Evolutionary conservation across 1,140 invertebrate genomes (phyloP).

Genomic region (Halictus rubicundus): DNA sequence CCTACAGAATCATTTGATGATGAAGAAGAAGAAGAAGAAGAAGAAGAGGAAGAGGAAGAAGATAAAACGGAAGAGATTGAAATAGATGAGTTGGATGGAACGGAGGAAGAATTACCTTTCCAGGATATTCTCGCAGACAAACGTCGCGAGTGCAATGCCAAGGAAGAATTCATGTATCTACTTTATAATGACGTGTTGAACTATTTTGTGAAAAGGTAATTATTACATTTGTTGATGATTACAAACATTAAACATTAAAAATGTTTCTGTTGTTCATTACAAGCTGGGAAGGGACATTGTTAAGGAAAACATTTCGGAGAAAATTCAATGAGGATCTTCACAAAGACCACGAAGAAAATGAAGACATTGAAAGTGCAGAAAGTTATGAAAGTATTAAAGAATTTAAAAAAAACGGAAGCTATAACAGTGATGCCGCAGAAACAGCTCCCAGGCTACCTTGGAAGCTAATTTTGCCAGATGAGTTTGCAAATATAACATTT

Average conservation of each 20-base stretch:
- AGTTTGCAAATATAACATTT: constrained; percentile 75
- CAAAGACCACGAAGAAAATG: background rate
- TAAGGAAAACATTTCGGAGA: constrained; percentile 27
- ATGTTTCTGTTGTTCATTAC: background rate
- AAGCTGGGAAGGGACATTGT: constrained; percentile 50
- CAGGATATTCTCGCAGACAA: constrained; percentile 55
- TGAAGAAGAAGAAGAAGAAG: constrained; percentile 11
- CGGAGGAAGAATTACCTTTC: constrained; percentile 34
- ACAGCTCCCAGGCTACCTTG: constrained; percentile 20
- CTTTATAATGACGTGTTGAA: constrained; percentile 60
- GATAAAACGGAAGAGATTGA: constrained; percentile 15
- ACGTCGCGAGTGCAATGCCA: constrained; percentile 47
- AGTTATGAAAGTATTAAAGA: background rate
- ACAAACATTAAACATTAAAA: no score
- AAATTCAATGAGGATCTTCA: background rate
- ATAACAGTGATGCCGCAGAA: background rate
- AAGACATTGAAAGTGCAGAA: background rate
- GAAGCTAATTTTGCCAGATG: constrained; percentile 56
- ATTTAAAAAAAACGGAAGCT: background rate
- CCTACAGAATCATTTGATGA: background rate
- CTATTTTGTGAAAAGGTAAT: constrained; percentile 55
- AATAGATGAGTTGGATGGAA: background rate
- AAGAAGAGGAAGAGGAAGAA: constrained; percentile 18
- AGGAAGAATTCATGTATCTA: constrained; percentile 57
- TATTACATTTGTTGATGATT: background rate